Percentiles rank a stretch among this genome's conserved stretches.
These are phyloP conservation scores for Plutomurus gul DNA, from an alignment of 1,140 invertebrate genomes.

Conservation along the genomic window DNA sequence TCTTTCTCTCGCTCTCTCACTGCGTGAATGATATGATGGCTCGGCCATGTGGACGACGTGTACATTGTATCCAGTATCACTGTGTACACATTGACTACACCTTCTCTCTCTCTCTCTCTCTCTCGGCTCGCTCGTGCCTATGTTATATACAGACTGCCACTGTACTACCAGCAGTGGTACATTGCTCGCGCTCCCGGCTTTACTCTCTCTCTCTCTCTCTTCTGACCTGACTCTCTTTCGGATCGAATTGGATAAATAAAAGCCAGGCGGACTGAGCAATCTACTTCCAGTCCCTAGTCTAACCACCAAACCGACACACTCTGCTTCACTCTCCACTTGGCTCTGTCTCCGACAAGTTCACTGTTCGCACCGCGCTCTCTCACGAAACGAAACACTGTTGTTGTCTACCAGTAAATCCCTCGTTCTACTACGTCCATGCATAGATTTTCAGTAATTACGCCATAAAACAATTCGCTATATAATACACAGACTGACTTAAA, in stretches of 20 bases:
- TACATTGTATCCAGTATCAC: no score
- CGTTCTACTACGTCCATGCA: no score
- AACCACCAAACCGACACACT: conserved; percentile 17
- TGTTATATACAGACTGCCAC: background rate
- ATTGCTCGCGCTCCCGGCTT: background rate
- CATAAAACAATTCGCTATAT: no score
- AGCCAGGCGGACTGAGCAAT: conserved; percentile 7
- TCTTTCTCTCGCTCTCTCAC: no score
- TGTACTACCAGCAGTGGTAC: no score
- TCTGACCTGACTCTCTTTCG: background rate
- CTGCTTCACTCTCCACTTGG: background rate
- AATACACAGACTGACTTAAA: no score
- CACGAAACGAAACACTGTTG: background rate
- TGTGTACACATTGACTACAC: no score
- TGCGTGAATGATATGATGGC: no score
- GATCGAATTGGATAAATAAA: background rate
- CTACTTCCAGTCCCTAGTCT: conserved; percentile 4
- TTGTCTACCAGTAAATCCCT: background rate
- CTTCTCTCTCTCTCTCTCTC: no score
- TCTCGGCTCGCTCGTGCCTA: no score
- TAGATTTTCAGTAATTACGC: no score
- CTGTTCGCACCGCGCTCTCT: background rate
- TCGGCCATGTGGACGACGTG: no score
- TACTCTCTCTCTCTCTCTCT: background rate
- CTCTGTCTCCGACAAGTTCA: background rate